Evolutionary conservation across 2,888 invertebrate genomes (phyloP).

Genomic region (Agrenia bidenticulata): DNA sequence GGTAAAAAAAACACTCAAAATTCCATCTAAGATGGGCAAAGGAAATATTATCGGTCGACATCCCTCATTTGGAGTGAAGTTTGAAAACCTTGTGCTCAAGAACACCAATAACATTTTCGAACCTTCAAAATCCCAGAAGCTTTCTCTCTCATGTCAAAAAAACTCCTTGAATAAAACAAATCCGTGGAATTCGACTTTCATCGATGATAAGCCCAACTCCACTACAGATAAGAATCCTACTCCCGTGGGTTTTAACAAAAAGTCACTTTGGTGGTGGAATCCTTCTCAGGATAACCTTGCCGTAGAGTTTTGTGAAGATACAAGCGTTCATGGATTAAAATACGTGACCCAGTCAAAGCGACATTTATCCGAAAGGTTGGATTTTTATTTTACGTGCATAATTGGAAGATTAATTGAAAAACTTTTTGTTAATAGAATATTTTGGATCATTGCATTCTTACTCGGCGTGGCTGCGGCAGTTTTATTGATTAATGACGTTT

Average conservation of each 20-base stretch:
- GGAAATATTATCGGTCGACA: too few species aligned
- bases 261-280: conserved; percentile 29
- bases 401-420: background rate
- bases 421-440: conserved; percentile 35
- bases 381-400: background rate
- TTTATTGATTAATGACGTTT: conserved; percentile 42
- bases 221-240: background rate
- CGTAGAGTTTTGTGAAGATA: conserved; percentile 23
- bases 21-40: too few species aligned
- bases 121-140: background rate
- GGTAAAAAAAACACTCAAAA: too few species aligned
- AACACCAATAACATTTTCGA: background rate
- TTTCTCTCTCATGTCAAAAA: background rate
- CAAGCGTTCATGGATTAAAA: conserved; percentile 39
- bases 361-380: conserved; percentile 45
- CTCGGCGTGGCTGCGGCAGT: conserved; percentile 32
- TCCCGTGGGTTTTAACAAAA: background rate
- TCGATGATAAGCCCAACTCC: background rate
- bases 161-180: background rate
- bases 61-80: background rate
- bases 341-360: conserved; percentile 39
- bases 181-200: background rate
- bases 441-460: conserved; percentile 40
- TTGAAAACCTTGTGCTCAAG: background rate
- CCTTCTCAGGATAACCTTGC: conserved; percentile 23